Evolutionary conservation across 2,113 vertebrate species (phyloP), one percentile per base, ranked within the genome.

Genomic region (Melanostigma gelatinosum): DNA sequence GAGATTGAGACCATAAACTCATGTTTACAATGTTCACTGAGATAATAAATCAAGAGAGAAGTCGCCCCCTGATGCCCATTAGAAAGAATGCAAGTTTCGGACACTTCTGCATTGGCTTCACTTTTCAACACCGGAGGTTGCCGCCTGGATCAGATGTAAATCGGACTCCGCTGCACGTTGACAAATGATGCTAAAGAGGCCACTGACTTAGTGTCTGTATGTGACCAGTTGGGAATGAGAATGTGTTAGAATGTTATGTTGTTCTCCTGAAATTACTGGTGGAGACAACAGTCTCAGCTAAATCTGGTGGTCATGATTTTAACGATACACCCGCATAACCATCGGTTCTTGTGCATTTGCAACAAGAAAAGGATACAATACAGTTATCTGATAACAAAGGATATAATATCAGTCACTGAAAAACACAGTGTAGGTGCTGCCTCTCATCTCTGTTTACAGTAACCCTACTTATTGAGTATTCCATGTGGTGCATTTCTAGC

Each of bases 361-460:
- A 55, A 42, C 18, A 71, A 32, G 6, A 40, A 60, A 42, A 29
- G 4, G 6, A 63, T 15, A 48, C 15, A 48, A 36, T 38, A 72
- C 27, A 64, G 27, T 46, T 10, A 36, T 57, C 29, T 71, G 50
- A 48, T 10, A 55, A 20, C 15, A 57, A 36, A 48, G 10, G 6
- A 13, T 38, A 22, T 40, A 16, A 22, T n/a, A 18, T 67, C 48
- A 66, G 18, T 32, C 73, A 65, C n/a, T 67, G 6, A 64, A 34
- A 52, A 72, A 24, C 66, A 54, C 32, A 48, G 54, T 5, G 48
- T 11, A 34, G 34, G n/a, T 13, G 48, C 18, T 70, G 44, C 24
- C 58, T 46, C 38, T 82, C 58, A 55, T 64, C 40, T 72, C 6
- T 52, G 52, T 65, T 65, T 38, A 55, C 29, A 65, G 18, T 38